Percentiles rank a stretch among this genome's conserved stretches.
phyloP scores from a whole-genome alignment of 2,797 vertebrate genomes.

The Trichosurus vulpecula region DNA sequence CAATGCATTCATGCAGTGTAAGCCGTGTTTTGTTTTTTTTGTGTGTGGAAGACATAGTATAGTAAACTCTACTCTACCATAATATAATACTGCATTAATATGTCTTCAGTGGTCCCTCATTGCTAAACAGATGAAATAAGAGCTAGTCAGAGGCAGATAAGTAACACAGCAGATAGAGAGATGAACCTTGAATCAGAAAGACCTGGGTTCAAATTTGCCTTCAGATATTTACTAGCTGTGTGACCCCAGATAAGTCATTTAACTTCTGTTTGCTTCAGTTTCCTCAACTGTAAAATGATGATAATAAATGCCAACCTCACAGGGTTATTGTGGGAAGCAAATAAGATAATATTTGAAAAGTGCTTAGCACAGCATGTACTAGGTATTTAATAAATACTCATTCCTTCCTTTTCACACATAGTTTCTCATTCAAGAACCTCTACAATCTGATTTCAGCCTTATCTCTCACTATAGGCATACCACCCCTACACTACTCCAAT shows the following conservation, averaged over 20 bases:
- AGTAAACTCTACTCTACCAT: not conserved
- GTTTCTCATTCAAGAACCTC: too few relatives aligned
- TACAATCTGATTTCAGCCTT: too few relatives aligned
- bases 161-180: not conserved
- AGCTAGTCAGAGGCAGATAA: not conserved
- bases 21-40: not conserved
- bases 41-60: not conserved
- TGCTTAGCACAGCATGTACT: not conserved
- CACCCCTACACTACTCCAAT: not conserved
- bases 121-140: not conserved
- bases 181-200: not conserved
- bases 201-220: not conserved
- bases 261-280: not conserved
- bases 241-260: not conserved
- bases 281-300: not conserved
- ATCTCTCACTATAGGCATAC: too few relatives aligned
- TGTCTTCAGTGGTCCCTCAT: not conserved
- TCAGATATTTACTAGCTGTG: not conserved
- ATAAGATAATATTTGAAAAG: not conserved
- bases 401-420: too few relatives aligned
- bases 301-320: not conserved
- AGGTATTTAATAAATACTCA: too few relatives aligned
- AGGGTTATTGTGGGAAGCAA: not conserved
- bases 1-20: not conserved
- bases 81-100: not conserved